phyloP scores from a whole-genome alignment of 2,113 vertebrate species.

The Coptodon bakossiorum region DNA sequence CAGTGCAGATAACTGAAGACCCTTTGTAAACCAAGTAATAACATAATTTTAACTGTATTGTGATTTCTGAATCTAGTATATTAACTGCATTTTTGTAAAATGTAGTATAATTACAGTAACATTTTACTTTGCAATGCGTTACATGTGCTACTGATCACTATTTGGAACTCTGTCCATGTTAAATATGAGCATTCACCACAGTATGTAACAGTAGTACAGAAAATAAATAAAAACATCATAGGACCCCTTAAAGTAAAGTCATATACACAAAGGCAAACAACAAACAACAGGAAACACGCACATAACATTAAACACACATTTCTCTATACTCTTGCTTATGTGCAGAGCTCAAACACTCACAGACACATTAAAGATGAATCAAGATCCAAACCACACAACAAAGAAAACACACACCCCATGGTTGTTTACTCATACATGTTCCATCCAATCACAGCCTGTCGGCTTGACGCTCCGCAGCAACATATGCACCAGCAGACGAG shows the following conservation, averaged over 20 bases:
- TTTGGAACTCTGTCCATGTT: neutral
- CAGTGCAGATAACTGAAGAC: neutral
- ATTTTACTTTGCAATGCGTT: neutral
- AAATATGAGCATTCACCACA: neutral
- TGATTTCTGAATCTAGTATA: neutral
- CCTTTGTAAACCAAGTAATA: neutral
- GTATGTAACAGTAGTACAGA: neutral
- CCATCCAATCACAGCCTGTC: constrained; percentile 48
- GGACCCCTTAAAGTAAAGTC: neutral
- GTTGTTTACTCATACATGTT: constrained; percentile 55
- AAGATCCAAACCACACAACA: neutral
- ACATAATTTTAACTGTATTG: neutral
- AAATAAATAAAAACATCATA: neutral
- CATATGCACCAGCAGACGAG: neutral
- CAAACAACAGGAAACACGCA: neutral
- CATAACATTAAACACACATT: neutral
- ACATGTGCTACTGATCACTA: neutral
- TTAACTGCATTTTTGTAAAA: neutral
- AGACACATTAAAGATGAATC: neutral
- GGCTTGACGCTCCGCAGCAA: constrained; percentile 50
- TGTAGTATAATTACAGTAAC: neutral
- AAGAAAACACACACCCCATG: neutral
- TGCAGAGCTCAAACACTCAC: neutral
- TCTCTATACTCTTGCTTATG: neutral
- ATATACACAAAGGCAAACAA: neutral